Evolutionary conservation across 2,113 vertebrate species (phyloP), one percentile per base, ranked within the genome.

Genomic region (Aythya baeri): DNA sequence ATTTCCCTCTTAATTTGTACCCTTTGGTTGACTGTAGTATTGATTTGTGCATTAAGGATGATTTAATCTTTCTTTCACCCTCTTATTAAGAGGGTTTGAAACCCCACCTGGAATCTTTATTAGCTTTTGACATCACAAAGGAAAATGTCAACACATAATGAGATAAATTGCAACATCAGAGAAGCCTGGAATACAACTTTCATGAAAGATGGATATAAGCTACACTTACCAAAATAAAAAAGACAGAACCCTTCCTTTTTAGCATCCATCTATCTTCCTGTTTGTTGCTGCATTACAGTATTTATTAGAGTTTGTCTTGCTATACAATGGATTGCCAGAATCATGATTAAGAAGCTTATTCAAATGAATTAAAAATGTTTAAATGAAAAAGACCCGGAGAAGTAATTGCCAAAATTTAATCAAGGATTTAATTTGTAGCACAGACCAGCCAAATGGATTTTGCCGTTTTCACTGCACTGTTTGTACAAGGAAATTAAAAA

Each of bases 381-480:
- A 98, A 98, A 97, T 98, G 97, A 97, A 97, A 98, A 98, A 86
- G 97, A 97, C 97, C 97, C 84, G 3, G 93, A 97, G 97, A 97
- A 97, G 93, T 97, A 97, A 98, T 98, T 97, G 97, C 97, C 98
- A 98, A 98, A 98, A 98, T 98, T 97, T 98, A 98, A 98, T 98
- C 98, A 98, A 97, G 96, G 97, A 97, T 98, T 98, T 98, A 98
- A 98, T 98, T 98, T 98, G 96, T 97, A 97, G 79, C 95, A 96
- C 92, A 96, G 95, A 96, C 78, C 90, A 97, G 97, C 97, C 97
- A 98, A 97, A 97, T 97, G 95, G 96, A 97, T 98, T 98, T 98
- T 97, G 93, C 96, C 89, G 17, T 97, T 98, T 98, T 96, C 85
- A 83, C 92, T 97, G 95, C 95, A 81, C 92, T 97, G 95, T 98